Conservation (phyloP, 2,113 vertebrate genomes). For the Pelecanus crispus region DNA sequence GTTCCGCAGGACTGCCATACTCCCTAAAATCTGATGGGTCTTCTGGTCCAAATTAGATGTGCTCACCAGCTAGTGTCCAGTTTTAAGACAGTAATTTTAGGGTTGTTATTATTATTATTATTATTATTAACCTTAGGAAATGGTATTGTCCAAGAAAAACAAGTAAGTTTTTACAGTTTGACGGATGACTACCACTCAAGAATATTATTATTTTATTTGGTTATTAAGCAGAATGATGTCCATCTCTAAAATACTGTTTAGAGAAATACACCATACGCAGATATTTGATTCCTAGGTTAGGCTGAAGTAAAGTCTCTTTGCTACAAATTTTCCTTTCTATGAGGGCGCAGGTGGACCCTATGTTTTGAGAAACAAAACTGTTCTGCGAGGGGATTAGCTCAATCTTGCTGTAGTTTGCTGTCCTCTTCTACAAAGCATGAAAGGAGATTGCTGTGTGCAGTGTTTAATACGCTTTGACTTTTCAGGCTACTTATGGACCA, state of each 20-base stretch:
- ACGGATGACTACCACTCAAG: background rate
- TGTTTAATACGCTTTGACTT: background rate
- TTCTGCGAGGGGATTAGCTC: fast-evolving
- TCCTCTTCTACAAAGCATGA: background rate
- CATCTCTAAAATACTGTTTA: background rate
- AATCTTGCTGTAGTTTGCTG: background rate
- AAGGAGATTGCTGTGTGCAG: background rate
- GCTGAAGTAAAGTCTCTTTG: background rate
- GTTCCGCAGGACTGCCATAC: background rate
- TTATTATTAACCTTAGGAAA: background rate
- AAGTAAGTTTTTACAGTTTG: background rate
- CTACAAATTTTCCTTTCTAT: background rate
- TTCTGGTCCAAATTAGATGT: background rate
- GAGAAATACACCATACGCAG: background rate
- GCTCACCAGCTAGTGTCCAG: background rate
- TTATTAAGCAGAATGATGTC: background rate
- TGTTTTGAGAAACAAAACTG: background rate
- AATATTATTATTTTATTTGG: background rate
- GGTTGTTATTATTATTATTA: background rate
- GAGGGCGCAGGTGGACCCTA: background rate
- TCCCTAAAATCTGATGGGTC: background rate
- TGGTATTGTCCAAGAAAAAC: background rate
- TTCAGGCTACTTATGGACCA: background rate
- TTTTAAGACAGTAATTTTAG: background rate
- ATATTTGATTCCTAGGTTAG: background rate